phyloP scores from a whole-genome alignment of 2,113 vertebrate genomes.

The Dromiciops gliroides region DNA sequence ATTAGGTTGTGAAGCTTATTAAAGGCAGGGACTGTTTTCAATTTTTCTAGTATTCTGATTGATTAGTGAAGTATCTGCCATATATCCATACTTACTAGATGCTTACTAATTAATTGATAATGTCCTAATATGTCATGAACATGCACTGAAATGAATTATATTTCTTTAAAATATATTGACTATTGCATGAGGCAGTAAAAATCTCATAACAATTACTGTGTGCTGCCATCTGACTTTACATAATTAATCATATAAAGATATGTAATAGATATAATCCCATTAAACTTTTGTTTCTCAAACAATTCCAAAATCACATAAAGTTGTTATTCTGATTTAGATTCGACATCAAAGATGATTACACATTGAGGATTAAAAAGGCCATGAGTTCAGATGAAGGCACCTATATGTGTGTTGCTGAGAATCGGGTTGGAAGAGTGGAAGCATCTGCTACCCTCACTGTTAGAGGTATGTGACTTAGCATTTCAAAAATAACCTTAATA shows the following conservation, averaged over 20 bases:
- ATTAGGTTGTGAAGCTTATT: constrained; percentile 40
- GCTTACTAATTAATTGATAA: not conserved
- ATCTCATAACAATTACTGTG: constrained; percentile 75
- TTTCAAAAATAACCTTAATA: not conserved
- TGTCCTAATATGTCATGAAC: not conserved
- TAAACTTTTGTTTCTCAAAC: not conserved
- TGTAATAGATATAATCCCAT: constrained; percentile 51
- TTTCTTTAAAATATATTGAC: constrained; percentile 79
- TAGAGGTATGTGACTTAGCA: constrained; percentile 87
- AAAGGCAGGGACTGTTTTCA: constrained; percentile 31
- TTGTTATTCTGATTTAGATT: constrained; percentile 86
- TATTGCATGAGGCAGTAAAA: constrained; percentile 78
- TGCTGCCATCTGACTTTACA: constrained; percentile 75
- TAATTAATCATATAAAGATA: constrained; percentile 76
- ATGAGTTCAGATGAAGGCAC: constrained; percentile 91
- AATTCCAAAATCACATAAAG: not conserved
- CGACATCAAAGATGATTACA: constrained; percentile 97
- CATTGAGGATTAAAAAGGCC: constrained; percentile 95
- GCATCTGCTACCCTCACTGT: constrained; percentile 95
- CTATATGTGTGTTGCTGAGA: constrained; percentile 95
- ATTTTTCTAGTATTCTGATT: not conserved
- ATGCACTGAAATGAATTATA: constrained; percentile 73
- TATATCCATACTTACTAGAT: not conserved
- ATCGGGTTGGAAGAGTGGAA: constrained; percentile 96
- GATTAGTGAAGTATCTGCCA: not conserved